These are phyloP conservation scores for Drosophila sturtevanti DNA, from an alignment of 1,140 invertebrate species.

Conservation along the genomic window DNA sequence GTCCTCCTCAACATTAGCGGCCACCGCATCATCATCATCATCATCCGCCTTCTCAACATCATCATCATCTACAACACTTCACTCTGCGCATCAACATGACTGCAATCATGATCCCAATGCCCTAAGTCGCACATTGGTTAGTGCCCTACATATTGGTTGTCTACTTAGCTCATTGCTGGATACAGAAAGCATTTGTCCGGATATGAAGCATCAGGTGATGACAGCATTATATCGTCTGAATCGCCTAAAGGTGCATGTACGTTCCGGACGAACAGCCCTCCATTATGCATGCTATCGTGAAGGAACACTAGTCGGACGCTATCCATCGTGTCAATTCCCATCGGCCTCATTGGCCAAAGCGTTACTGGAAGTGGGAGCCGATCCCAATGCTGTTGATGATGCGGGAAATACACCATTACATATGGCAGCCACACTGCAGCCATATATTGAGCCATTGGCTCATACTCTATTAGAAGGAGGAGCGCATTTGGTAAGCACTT, in stretches of 20 bases:
- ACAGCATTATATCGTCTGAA: constrained; percentile 89
- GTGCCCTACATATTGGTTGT: constrained; percentile 91
- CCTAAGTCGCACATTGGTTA: constrained; percentile 92
- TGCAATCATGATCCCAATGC: constrained; percentile 89
- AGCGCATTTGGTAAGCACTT: constrained; percentile 87
- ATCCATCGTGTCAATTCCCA: constrained; percentile 90
- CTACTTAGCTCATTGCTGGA: constrained; percentile 87
- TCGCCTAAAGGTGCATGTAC: constrained; percentile 87
- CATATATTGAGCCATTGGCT: constrained; percentile 87
- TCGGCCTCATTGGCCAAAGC: constrained; percentile 89
- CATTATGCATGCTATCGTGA: constrained; percentile 91
- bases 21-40: constrained; percentile 23
- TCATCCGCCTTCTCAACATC: constrained; percentile 23
- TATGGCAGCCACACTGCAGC: constrained; percentile 82
- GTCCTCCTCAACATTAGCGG: too few relatives aligned
- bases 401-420: constrained; percentile 87
- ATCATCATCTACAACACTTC: constrained; percentile 55
- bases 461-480: constrained; percentile 89
- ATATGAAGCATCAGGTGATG: constrained; percentile 85
- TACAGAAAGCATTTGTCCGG: constrained; percentile 83
- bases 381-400: constrained; percentile 89
- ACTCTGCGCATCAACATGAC: constrained; percentile 82
- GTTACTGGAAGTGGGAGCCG: constrained; percentile 91
- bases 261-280: constrained; percentile 89
- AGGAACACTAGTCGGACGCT: constrained; percentile 85